Base-by-base conservation (phyloP, 2,888 invertebrate genomes). In the Cataglyphis albicans region DNA sequence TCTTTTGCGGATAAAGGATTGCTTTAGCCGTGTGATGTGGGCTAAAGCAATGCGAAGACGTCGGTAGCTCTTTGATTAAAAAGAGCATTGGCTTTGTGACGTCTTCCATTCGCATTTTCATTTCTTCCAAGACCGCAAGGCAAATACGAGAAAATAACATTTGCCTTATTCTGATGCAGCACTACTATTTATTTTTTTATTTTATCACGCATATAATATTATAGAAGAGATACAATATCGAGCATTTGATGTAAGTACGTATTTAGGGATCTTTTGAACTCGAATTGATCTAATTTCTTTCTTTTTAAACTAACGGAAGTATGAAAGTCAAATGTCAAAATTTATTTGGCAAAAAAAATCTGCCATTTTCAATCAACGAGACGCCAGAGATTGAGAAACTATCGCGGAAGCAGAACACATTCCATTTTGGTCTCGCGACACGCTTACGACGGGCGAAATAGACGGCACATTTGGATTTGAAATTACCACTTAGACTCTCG, bases 401-500 rank as follows among this genome's bases (percentile, higher is more conserved):
- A 68, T 68, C 41, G 32, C 57, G 25, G 55, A 52, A 52, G 7
- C 38, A 18, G 29, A 4, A 29, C 32, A 55, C 38, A 18, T 80
- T 70, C 41, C 25, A 76, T 57, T 67, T 67, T 44, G 21, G 18
- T 25, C 35, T 59, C 48, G 72, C 25, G 38, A 12, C 52, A 38
- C 57, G 9, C 15, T 81, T 21, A 63, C 38, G 80, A 55, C 57
- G 35, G 29, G n/a, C 63, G 70, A 61, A 75, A 64, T 82, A 83
- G 80, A 88, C 84, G 84, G 83, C 82, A 75, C 81, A 86, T 85
- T 87, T 87, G 84, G 88, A 89, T 87, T 84, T 81, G 88, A 90
- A 90, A 92, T 92, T 92, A 90, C 92, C 91, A 91, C 90, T 91
- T 90, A 91, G 88, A 86, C 88, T 88, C 86, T 55, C 83, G 82